Conservation (phyloP, 2,888 invertebrate species). For the Macrostomum cliftonense region DNA sequence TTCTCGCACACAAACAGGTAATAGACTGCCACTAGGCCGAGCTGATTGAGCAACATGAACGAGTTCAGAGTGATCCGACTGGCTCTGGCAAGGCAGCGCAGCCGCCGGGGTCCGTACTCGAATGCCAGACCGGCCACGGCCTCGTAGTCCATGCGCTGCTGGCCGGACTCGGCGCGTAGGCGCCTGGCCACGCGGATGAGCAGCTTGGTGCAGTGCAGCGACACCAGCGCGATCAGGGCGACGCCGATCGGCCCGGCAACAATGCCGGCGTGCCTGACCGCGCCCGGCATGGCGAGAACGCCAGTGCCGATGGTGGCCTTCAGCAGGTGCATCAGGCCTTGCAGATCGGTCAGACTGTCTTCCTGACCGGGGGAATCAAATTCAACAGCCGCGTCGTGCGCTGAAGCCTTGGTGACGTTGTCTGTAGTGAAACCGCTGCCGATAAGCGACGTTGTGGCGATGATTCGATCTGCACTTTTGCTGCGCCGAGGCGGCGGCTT, state of each 20-base stretch:
- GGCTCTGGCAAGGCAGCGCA: background rate
- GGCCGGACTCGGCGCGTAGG: background rate
- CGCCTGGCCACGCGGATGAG: background rate
- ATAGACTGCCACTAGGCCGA: slow-evolving; percentile 88
- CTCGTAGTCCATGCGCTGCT: background rate
- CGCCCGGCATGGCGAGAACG: slow-evolving; percentile 85
- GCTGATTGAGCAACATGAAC: slow-evolving; percentile 64
- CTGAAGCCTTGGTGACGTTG: no score
- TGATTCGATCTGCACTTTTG: no score
- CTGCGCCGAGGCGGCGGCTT: no score
- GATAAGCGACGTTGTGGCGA: no score
- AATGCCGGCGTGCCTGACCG: slow-evolving; percentile 71
- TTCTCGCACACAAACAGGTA: slow-evolving; percentile 76
- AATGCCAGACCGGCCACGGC: background rate
- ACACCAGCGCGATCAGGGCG: background rate
- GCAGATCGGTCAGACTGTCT: slow-evolving; percentile 38
- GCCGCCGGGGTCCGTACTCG: background rate
- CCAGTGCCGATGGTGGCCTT: slow-evolving; percentile 84
- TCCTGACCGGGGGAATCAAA: background rate
- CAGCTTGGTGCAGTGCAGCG: slow-evolving; percentile 1
- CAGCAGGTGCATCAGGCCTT: slow-evolving; percentile 62
- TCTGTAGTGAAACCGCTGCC: no score
- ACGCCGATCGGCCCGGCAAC: slow-evolving; percentile 41
- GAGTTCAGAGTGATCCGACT: slow-evolving; percentile 46
- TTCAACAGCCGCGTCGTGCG: no score